phyloP scores from a whole-genome alignment of 2,888 invertebrate genomes.

The Lordiphosa andalusiaca region DNA sequence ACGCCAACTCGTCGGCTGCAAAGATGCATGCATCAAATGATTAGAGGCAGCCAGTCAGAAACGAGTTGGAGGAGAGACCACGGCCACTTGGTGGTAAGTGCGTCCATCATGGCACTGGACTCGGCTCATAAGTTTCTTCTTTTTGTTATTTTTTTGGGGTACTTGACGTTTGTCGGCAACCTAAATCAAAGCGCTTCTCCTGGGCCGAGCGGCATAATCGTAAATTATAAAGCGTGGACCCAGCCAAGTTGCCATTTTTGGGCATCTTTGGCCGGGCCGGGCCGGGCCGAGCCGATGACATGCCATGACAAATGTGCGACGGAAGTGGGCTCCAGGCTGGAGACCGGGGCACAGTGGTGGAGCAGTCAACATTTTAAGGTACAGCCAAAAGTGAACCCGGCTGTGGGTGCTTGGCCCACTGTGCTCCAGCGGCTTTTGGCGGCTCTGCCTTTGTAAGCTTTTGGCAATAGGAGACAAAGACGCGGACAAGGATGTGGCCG shows the following conservation, averaged over 20 bases:
- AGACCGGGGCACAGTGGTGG: no score
- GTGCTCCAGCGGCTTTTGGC: no score
- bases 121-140: conserved; percentile 21
- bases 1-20: conserved; percentile 43
- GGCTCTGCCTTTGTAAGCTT: no score
- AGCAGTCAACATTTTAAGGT: no score
- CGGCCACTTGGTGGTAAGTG: conserved; percentile 51
- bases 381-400: no score
- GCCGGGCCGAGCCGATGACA: conserved; percentile 38
- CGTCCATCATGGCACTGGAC: conserved; percentile 33
- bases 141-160: conserved; percentile 8
- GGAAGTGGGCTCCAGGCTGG: conserved; percentile 36
- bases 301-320: conserved; percentile 68
- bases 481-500: conserved; percentile 34
- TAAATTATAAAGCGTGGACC: conserved; percentile 62
- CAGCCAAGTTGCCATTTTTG: conserved; percentile 54
- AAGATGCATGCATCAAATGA: conserved; percentile 50
- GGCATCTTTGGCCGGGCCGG: conserved; percentile 37
- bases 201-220: conserved; percentile 48
- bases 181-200: conserved; percentile 62
- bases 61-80: conserved; percentile 35
- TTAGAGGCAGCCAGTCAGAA: conserved; percentile 56
- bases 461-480: conserved; percentile 14
- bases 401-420: no score
- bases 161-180: conserved; percentile 45